Percentiles rank a stretch among this genome's conserved stretches.
These are phyloP conservation scores for Morone chrysops DNA, from an alignment of 2,113 vertebrate species.

Conservation along the genomic window DNA sequence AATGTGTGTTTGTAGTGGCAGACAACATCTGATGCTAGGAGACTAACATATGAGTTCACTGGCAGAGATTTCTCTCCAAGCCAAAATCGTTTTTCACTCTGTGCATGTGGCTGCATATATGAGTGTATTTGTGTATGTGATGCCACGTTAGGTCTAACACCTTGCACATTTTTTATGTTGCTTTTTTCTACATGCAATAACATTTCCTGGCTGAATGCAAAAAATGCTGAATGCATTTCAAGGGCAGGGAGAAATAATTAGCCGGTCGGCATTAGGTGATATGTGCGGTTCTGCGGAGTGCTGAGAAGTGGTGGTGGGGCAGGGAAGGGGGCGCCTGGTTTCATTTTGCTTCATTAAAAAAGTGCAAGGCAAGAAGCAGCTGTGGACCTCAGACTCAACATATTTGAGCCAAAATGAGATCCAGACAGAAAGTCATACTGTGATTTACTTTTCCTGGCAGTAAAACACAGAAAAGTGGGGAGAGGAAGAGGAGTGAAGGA, in stretches of 20 bases:
- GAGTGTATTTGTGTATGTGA: neutral
- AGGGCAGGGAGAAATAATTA: slow-evolving; percentile 39
- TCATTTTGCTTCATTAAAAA: slow-evolving; percentile 53
- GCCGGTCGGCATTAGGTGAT: slow-evolving; percentile 5
- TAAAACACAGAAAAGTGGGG: slow-evolving; percentile 61
- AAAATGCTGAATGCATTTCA: slow-evolving; percentile 20
- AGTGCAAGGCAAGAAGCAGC: slow-evolving; percentile 66
- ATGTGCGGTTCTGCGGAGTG: slow-evolving; percentile 34
- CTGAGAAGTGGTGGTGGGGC: neutral
- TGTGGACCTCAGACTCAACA: slow-evolving; percentile 66
- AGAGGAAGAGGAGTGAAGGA: slow-evolving; percentile 54
- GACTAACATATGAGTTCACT: neutral
- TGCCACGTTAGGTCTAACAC: slow-evolving; percentile 8
- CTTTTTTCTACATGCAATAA: neutral
- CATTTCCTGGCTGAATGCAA: slow-evolving; percentile 27
- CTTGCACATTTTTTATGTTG: neutral
- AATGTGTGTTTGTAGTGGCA: slow-evolving; percentile 15
- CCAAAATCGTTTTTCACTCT: slow-evolving; percentile 6
- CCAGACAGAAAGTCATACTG: slow-evolving; percentile 72
- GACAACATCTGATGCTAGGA: neutral
- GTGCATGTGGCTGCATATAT: neutral
- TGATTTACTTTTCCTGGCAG: slow-evolving; percentile 82
- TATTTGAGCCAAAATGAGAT: slow-evolving; percentile 71
- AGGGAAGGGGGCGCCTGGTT: slow-evolving; percentile 28
- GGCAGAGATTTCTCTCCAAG: neutral